Percentiles rank a stretch among this genome's conserved stretches.
Conservation (phyloP, 2,113 vertebrate genomes). For the Chlamydotis undulata region DNA sequence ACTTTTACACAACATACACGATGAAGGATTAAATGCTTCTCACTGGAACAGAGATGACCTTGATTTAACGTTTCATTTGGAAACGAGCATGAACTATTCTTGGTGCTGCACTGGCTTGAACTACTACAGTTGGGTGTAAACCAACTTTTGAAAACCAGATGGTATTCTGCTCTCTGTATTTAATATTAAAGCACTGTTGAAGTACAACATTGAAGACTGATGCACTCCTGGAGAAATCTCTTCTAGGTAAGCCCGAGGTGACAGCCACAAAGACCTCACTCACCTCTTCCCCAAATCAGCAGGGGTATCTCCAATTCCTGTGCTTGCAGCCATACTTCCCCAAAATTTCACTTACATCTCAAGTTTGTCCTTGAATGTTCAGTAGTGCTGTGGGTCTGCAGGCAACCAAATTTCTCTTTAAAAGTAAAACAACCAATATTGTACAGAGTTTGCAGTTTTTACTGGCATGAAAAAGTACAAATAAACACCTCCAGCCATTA, state of each 20-base stretch:
- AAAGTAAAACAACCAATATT: not conserved
- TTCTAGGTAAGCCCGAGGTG: not conserved
- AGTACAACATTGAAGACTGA: not conserved
- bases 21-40: not conserved
- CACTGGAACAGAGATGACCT: not conserved
- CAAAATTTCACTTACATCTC: not conserved
- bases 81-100: not conserved
- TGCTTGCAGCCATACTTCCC: not conserved
- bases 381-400: not conserved
- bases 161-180: not conserved
- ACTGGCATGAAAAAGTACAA: not conserved
- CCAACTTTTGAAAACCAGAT: slow-evolving; percentile 33
- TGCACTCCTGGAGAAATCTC: not conserved
- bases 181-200: not conserved
- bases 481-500: not conserved
- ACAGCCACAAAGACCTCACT: not conserved
- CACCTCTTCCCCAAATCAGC: not conserved
- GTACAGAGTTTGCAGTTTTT: not conserved
- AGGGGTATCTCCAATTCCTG: not conserved
- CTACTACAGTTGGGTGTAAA: slow-evolving; percentile 8
- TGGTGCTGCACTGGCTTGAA: not conserved
- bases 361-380: not conserved
- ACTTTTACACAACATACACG: accelerated
- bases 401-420: not conserved
- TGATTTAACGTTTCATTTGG: not conserved